These are phyloP conservation scores for Cirrhinus molitorella DNA, from an alignment of 2,797 vertebrate species.

Conservation along the genomic window DNA sequence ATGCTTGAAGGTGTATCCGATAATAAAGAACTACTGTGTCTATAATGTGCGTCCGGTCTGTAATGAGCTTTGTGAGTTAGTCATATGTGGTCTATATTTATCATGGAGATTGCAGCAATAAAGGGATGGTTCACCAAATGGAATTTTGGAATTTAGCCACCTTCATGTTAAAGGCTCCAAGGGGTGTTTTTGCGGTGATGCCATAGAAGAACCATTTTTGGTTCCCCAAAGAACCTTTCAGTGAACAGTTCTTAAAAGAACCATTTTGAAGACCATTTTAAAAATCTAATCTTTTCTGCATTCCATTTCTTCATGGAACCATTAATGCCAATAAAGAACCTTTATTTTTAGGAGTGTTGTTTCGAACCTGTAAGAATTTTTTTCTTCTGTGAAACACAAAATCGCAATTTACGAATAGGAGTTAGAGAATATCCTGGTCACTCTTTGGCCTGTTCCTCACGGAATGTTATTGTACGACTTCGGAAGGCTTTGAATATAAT, in stretches of 20 bases:
- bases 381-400: neutral
- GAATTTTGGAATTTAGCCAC: neutral
- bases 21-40: conserved; percentile 51
- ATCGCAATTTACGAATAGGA: neutral
- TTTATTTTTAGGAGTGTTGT: too few species aligned
- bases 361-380: neutral
- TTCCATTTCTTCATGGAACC: too few species aligned
- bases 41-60: conserved; percentile 43
- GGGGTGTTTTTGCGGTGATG: too few species aligned
- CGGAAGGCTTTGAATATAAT: neutral
- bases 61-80: conserved; percentile 39
- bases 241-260: too few species aligned
- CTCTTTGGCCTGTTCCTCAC: neutral
- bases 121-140: neutral
- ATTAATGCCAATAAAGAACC: too few species aligned
- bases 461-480: neutral
- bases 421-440: neutral
- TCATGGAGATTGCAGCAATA: neutral
- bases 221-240: too few species aligned
- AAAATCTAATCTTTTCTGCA: too few species aligned
- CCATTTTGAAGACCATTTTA: too few species aligned
- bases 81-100: conserved; percentile 43
- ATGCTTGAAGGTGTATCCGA: conserved; percentile 55
- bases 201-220: too few species aligned
- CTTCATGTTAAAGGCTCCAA: too few species aligned